Conservation (phyloP, 1,140 invertebrate species). For the Chrysoperla carnea region DNA sequence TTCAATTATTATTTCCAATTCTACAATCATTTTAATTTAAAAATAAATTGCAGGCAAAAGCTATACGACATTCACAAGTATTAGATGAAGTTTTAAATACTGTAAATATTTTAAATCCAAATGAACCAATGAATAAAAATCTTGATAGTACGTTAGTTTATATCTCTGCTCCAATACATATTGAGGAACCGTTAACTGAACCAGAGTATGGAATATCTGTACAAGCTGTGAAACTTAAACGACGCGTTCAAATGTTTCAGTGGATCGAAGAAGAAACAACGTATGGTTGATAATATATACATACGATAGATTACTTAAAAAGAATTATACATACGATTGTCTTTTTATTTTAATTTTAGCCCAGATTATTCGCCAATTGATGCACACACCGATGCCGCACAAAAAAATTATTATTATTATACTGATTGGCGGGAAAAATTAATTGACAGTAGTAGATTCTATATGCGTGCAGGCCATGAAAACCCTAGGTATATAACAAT, state of each 20-base stretch:
- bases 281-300: slow-evolving; percentile 23
- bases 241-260: slow-evolving; percentile 65
- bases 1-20: neutral
- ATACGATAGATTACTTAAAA: slow-evolving; percentile 20
- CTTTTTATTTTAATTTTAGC: neutral
- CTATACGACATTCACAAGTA: slow-evolving; percentile 48
- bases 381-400: neutral
- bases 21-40: slow-evolving; percentile 1
- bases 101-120: slow-evolving; percentile 33
- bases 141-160: slow-evolving; percentile 63
- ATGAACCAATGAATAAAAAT: slow-evolving; percentile 32
- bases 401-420: slow-evolving; percentile 49
- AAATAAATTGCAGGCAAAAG: slow-evolving; percentile 33
- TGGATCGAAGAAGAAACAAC: slow-evolving; percentile 62
- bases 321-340: slow-evolving; percentile 6
- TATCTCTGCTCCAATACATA: slow-evolving; percentile 46
- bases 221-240: slow-evolving; percentile 22
- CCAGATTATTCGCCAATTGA: neutral
- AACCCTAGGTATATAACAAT: slow-evolving; percentile 41
- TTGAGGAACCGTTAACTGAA: slow-evolving; percentile 66
- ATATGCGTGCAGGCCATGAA: slow-evolving; percentile 51
- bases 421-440: slow-evolving; percentile 70
- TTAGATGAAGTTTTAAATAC: slow-evolving; percentile 48
- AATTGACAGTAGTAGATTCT: slow-evolving; percentile 56
- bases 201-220: slow-evolving; percentile 29